These are phyloP conservation scores for Sipha flava DNA, from an alignment of 1,140 invertebrate species.

Conservation along the genomic window DNA sequence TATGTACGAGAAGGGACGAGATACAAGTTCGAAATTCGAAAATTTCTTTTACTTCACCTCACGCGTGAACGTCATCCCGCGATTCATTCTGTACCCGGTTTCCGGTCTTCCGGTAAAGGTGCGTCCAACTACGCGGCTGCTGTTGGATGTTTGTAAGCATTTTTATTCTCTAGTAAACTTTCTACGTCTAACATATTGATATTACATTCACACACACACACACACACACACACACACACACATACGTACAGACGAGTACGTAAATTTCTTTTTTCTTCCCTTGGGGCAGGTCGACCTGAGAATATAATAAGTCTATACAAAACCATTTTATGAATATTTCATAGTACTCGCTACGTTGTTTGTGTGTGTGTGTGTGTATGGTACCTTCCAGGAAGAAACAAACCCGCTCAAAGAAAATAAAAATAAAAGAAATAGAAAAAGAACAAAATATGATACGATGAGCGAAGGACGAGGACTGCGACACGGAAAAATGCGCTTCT, in stretches of 20 bases:
- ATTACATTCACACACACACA: neutral
- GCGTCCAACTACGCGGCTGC: too few species aligned
- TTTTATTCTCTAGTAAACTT: neutral
- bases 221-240: neutral
- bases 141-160: neutral
- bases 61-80: too few species aligned
- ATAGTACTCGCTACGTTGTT: neutral
- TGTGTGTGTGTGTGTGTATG: neutral
- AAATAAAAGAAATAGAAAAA: conserved; percentile 12
- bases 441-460: neutral
- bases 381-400: neutral
- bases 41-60: too few species aligned
- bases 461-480: neutral
- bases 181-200: neutral
- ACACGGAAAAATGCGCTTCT: neutral
- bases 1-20: too few species aligned
- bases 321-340: conserved; percentile 28
- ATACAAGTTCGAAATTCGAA: too few species aligned
- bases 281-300: neutral
- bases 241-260: neutral
- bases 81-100: too few species aligned
- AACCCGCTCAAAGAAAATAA: neutral
- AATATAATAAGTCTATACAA: conserved; percentile 24
- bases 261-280: neutral
- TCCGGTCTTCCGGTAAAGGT: too few species aligned